Evolutionary conservation across 2,888 invertebrate genomes (phyloP), one percentile per base, ranked within the genome.

Genomic region (Plebejus argus): DNA sequence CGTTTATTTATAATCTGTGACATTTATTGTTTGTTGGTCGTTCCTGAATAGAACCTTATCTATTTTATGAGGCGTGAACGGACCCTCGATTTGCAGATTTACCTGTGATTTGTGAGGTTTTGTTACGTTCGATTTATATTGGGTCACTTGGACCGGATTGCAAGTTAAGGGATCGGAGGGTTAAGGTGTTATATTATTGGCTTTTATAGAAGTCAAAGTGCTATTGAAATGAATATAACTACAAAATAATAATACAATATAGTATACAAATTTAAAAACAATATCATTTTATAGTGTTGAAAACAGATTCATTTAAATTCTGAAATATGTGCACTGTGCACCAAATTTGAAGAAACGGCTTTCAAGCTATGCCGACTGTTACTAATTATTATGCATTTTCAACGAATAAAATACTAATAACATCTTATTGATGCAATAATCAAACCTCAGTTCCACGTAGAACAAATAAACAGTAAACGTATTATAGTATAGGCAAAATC

Each of bases 1-100:
- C 77, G 70, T 80, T 82, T 83, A 82, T 84, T 88, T 87, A 86
- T 85, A 82, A 78, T 82, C 81, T 79, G 82, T 86, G 88, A 89
- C 88, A 87, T 89, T 89, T 87, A 89, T 88, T 79, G 85, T 87
- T 85, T 88, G 88, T 88, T 87, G 83, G 79, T 81, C 80, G 82
- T 84, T 83, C 82, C 79, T 79, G 75, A 80, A 79, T 79, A 79
- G 76, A 70, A 70, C 71, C 79, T 83, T 81, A 80, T 83, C 80
- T 81, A 79, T 83, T 86, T 82, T 81, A 88, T 85, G 84, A 87
- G 85, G 85, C 88, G 88, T 88, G 87, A 88, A 87, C 79, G 77
- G 33, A 72, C 74, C 74, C 28, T 53, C 49, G 49, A 28, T 33
- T 74, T 45, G 74, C 74, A 74, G 74, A 74, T 74, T 28, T 74